A percentile compares a stretch with the other conserved stretches of the same genome.
phyloP scores from a whole-genome alignment of 1,140 invertebrate genomes.

The Scaptomyza graminum region DNA sequence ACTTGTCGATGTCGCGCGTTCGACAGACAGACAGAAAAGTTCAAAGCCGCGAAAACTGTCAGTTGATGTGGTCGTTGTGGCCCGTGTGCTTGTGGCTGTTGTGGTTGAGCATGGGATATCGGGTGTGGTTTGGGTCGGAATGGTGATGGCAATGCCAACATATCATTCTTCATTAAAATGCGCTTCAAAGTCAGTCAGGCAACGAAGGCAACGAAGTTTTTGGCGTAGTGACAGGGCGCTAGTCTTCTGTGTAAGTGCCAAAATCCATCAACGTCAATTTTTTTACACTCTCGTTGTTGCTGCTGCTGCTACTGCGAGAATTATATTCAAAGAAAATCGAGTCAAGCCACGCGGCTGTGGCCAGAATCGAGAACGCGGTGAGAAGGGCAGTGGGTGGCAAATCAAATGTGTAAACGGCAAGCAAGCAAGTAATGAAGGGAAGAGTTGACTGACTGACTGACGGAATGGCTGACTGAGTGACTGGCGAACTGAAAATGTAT shows the following conservation, averaged over 20 bases:
- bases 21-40: constrained; percentile 58
- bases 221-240: constrained; percentile 72
- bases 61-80: constrained; percentile 61
- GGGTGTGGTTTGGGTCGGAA: constrained; percentile 28
- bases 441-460: constrained; percentile 39
- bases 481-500: constrained; percentile 75
- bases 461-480: constrained; percentile 62
- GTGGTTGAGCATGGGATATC: constrained; percentile 15
- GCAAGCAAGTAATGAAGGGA: constrained; percentile 58
- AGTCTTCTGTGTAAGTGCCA: constrained; percentile 82
- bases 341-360: constrained; percentile 29
- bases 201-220: constrained; percentile 36
- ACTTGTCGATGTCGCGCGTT: constrained; percentile 61
- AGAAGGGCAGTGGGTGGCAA: constrained; percentile 18
- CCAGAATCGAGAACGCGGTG: neutral
- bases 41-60: constrained; percentile 77
- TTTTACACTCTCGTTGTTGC: constrained; percentile 13
- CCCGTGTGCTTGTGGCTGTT: constrained; percentile 27
- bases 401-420: constrained; percentile 54
- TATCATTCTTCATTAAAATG: constrained; percentile 82
- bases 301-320: constrained; percentile 46
- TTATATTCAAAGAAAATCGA: constrained; percentile 82
- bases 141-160: constrained; percentile 70
- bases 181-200: constrained; percentile 74
- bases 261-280: constrained; percentile 83